A percentile compares a stretch with the other conserved stretches of the same genome.
These are phyloP conservation scores for Synergus itoensis DNA, from an alignment of 2,888 invertebrate genomes.

Conservation along the genomic window DNA sequence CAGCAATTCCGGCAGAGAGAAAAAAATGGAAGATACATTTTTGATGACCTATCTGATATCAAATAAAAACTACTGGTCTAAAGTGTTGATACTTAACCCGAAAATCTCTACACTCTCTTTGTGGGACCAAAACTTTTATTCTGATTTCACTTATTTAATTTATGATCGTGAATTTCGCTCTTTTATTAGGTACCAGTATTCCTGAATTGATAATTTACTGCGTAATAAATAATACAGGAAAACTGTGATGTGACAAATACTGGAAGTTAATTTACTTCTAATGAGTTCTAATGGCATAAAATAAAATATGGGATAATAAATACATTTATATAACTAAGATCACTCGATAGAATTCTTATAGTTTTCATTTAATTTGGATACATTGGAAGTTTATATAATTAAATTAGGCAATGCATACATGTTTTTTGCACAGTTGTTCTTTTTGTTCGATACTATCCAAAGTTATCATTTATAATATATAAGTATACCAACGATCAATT, in stretches of 20 bases:
- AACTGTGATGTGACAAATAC: neutral
- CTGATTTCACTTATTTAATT: constrained; percentile 31
- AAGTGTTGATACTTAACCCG: neutral
- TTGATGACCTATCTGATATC: neutral
- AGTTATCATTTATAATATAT: neutral
- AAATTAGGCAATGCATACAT: too few species aligned
- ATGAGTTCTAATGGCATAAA: neutral
- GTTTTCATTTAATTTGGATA: neutral
- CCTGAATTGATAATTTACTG: neutral
- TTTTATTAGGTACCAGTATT: neutral
- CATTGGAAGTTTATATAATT: neutral
- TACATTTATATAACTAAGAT: neutral
- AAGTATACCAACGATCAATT: neutral
- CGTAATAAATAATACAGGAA: neutral
- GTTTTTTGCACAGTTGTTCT: neutral
- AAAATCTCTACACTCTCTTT: neutral
- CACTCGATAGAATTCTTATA: neutral
- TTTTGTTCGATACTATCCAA: neutral
- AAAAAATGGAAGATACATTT: neutral
- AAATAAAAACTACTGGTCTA: neutral
- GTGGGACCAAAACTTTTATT: neutral
- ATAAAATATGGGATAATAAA: neutral
- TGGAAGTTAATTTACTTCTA: neutral
- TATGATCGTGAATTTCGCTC: constrained; percentile 18
- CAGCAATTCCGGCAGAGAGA: neutral